Percentiles rank a stretch among this genome's conserved stretches.
Conservation (phyloP, 2,797 vertebrate genomes). For the Aphelocoma californica region DNA sequence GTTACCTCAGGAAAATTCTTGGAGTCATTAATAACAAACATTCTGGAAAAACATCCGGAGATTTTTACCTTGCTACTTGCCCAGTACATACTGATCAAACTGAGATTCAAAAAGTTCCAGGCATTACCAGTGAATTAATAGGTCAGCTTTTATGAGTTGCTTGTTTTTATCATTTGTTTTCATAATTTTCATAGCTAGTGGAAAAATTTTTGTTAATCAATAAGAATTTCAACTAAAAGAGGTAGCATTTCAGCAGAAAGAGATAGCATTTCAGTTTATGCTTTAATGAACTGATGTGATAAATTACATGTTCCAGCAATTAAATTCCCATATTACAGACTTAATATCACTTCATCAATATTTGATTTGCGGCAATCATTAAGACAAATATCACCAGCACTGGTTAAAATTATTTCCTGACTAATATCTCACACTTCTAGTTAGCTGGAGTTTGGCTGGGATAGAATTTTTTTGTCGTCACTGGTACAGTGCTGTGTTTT, state of each 20-base stretch:
- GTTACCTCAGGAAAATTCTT: not conserved
- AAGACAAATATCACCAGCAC: constrained; percentile 2
- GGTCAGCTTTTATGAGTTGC: not conserved
- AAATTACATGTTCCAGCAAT: not conserved
- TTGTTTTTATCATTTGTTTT: not conserved
- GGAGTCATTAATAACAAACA: not conserved
- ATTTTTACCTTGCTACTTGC: not conserved
- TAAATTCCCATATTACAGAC: constrained; percentile 3
- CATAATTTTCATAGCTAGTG: not conserved
- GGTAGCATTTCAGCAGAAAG: not conserved
- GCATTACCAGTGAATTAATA: not conserved
- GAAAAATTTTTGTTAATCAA: not conserved
- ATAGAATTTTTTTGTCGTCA: not conserved
- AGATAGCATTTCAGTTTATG: not conserved
- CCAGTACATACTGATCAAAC: not conserved
- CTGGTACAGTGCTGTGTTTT: not conserved
- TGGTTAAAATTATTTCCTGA: constrained; percentile 2
- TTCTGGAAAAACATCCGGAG: not conserved
- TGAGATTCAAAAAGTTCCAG: not conserved
- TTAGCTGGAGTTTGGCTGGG: not conserved
- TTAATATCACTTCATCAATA: constrained; percentile 27
- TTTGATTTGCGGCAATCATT: constrained; percentile 1
- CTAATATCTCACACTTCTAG: not conserved
- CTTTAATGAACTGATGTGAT: constrained; percentile 1
- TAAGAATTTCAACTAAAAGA: not conserved